phyloP scores from a whole-genome alignment of 1,140 invertebrate genomes.

The Heliothis subflexa region DNA sequence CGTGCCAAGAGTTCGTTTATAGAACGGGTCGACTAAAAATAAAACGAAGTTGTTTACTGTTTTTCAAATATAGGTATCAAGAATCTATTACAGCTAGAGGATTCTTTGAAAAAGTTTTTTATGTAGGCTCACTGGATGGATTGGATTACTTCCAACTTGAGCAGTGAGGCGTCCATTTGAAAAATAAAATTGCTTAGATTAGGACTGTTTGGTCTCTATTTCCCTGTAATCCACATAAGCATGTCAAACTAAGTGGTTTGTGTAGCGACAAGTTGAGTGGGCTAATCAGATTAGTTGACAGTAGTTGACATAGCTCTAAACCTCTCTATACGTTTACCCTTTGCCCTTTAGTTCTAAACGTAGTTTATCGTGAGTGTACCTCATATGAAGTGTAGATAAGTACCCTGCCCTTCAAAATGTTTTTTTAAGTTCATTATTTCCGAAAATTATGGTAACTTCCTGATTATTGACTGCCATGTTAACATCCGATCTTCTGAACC shows the following conservation, averaged over 20 bases:
- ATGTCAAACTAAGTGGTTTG: conserved; percentile 32
- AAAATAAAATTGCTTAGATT: not conserved
- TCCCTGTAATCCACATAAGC: conserved; percentile 6
- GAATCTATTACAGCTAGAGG: conserved; percentile 4
- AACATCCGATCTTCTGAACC: too few species aligned
- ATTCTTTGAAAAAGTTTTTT: conserved; percentile 1
- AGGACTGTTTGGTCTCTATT: not conserved
- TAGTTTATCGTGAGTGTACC: not conserved
- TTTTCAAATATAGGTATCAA: conserved; percentile 4
- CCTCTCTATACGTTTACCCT: conserved; percentile 22
- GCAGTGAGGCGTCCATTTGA: not conserved
- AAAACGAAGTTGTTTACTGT: conserved; percentile 30
- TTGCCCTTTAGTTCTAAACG: conserved; percentile 12
- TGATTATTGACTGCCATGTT: too few species aligned
- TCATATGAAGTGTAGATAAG: not conserved
- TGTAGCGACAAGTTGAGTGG: conserved; percentile 14
- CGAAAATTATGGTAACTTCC: too few species aligned
- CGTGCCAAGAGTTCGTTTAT: conserved; percentile 3
- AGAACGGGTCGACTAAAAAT: not conserved
- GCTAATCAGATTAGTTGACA: conserved; percentile 39
- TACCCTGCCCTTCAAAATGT: too few species aligned
- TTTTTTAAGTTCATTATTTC: too few species aligned
- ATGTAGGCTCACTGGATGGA: not conserved
- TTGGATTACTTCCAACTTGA: not conserved
- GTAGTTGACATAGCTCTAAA: not conserved